Base-by-base conservation (phyloP, 1,140 invertebrate species). In the Trissolcus basalis region DNA sequence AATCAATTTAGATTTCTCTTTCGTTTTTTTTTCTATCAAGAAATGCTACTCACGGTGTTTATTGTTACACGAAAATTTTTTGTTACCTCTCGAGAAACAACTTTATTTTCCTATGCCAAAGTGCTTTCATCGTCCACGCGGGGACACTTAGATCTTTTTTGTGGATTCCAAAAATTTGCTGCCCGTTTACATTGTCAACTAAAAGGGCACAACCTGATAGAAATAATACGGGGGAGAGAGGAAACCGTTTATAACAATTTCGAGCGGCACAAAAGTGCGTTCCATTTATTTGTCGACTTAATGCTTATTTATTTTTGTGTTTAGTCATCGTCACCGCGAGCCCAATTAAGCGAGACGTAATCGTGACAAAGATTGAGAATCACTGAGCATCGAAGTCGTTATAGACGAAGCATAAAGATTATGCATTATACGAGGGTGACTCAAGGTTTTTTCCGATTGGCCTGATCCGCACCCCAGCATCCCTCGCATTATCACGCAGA, bases 371-470 rank as follows among this genome's bases (percentile, higher is more conserved):
- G 64, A 58, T 68, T 68, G 61, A 55, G 61, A 65, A 43, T 65
- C 61, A 56, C 61, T 65, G 61, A 65, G 61, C 51, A 56, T 9
- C 32, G 35, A 39, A 56, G 61, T 65, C 61, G 64, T 68, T 68
- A 68, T 58, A 49, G 54, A 4, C 54, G 54, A 36, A 39, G 64
- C 47, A 58, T 58, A 51, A 68, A 58, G 64, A 68, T 68, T 67
- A 67, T 44, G 63, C 63, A 67, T 68, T 53, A 53, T 27, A 47
- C 54, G 55, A 68, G 65, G 65, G 65, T 68, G 65, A 68, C 55
- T 68, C 53, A 68, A 59, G 43, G 65, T 68, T 68, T 51, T 68
- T 56, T 59, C 65, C 65, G 43, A 68, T 68, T 68, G 65, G 65
- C 65, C 33, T 48, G 55, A 33, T 69, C 65, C 49, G 43, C 55